Base-by-base conservation (phyloP, 2,888 invertebrate species). In the Limnephilus auricula region DNA sequence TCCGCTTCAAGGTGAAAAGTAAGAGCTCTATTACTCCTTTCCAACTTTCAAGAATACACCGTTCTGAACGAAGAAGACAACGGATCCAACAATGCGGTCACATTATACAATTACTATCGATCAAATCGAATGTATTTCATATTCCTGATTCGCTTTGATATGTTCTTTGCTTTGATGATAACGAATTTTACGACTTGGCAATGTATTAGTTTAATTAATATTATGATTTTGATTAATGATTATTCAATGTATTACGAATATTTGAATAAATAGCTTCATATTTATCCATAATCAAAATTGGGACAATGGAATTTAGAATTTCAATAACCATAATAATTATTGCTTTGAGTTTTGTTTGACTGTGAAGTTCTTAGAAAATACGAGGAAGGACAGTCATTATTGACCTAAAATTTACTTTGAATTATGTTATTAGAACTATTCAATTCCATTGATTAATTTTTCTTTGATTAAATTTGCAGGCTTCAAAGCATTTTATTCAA, bases 1-100 rank as follows among this genome's bases (percentile, higher is more conserved):
- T 82, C 34, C 82, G 15, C 34, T 37, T 15, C 82, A 82, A 82
- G 82, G 82, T 82, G 34, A 82, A 34, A 82, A 82, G 34, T 34
- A 34, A 82, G 32, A 82, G 82, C 82, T 82, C 82, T 34, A 34
- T 82, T 82, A 34, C 34, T 82, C 40, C 12, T 40, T 40, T 40
- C n/a, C 34, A 82, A 82, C 25, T 65, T 65, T 65, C 65, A 65
- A 25, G n/a, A 65, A 65, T 18, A 18, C 25, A 65, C 25, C 65
- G 65, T 10, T 25, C 25, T n/a, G 65, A n/a, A 25, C 25, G 65
- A 65, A 65, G 25, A 65, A 65, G 65, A 65, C 65, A n/a, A n/a
- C n/a, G 2, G 1, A 65, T 25, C 65, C 4, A 65, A 65, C 65
- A 65, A 65, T 65, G n/a, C 25, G 4, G 65, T 9, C 9, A 65